These are phyloP conservation scores for Myotis findleyi DNA, from an alignment of 2,797 vertebrate genomes.

Conservation along the genomic window DNA sequence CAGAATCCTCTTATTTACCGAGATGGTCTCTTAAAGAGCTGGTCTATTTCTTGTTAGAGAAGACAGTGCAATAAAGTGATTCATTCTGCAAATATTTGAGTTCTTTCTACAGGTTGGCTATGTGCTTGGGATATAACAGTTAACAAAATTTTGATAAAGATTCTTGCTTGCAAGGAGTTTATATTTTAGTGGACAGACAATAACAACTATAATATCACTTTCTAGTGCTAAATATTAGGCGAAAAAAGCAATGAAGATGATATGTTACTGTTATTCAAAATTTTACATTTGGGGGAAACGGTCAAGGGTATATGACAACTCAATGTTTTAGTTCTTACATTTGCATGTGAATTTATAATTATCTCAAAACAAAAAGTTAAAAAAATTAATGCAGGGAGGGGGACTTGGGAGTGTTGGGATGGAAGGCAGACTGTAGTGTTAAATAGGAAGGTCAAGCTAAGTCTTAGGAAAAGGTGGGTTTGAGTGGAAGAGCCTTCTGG, in stretches of 20 bases:
- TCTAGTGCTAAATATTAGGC: background rate
- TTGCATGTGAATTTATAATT: conserved; percentile 19
- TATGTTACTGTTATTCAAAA: background rate
- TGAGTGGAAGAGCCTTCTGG: background rate
- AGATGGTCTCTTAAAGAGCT: conserved; percentile 18
- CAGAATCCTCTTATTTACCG: conserved; percentile 39
- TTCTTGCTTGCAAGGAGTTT: background rate
- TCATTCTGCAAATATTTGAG: background rate
- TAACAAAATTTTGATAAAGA: conserved; percentile 39
- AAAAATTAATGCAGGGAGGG: background rate
- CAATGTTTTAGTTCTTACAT: background rate
- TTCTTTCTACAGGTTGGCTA: background rate
- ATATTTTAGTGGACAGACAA: background rate
- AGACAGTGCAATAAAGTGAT: background rate
- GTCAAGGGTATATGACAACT: background rate
- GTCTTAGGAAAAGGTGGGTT: background rate
- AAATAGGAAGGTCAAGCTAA: background rate
- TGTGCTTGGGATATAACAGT: background rate
- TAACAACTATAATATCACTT: background rate
- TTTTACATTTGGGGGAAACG: background rate
- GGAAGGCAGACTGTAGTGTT: background rate
- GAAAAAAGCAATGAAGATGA: background rate
- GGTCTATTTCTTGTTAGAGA: conserved; percentile 12
- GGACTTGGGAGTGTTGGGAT: background rate
- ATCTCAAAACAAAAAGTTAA: conserved; percentile 29